Percentiles rank a stretch among this genome's conserved stretches.
Conservation (phyloP, 2,797 vertebrate species). For the Hoplostethus mediterraneus region DNA sequence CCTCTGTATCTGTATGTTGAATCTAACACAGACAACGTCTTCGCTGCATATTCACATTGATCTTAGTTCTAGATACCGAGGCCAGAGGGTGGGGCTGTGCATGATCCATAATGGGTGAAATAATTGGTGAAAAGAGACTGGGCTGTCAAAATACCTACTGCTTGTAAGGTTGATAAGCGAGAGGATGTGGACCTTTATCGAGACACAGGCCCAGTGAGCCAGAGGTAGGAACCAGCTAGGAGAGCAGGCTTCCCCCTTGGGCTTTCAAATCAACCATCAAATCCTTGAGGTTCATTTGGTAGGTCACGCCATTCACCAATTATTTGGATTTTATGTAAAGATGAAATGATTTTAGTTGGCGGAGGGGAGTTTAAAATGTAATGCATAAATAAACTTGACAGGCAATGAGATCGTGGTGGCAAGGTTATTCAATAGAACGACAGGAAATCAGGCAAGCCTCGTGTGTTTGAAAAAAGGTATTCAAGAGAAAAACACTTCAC, state of each 20-base stretch:
- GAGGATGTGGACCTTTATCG: slow-evolving; percentile 73
- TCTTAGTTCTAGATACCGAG: slow-evolving; percentile 59
- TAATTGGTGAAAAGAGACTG: slow-evolving; percentile 83
- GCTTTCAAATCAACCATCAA: slow-evolving; percentile 81
- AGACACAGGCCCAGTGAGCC: slow-evolving; percentile 70
- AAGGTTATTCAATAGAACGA: slow-evolving; percentile 57
- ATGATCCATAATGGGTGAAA: slow-evolving; percentile 80
- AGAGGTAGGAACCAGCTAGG: slow-evolving; percentile 78
- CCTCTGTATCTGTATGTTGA: slow-evolving; percentile 32
- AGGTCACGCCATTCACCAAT: slow-evolving; percentile 84
- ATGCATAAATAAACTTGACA: slow-evolving; percentile 78
- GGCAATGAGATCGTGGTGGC: slow-evolving; percentile 72
- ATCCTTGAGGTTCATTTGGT: slow-evolving; percentile 78
- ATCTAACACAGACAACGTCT: slow-evolving; percentile 34
- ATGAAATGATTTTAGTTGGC: slow-evolving; percentile 83
- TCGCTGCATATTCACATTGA: slow-evolving; percentile 62
- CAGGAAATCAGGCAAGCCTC: slow-evolving; percentile 48
- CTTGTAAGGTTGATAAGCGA: slow-evolving; percentile 73
- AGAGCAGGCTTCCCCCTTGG: slow-evolving; percentile 74
- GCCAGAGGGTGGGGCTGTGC: slow-evolving; percentile 58
- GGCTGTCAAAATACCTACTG: slow-evolving; percentile 78
- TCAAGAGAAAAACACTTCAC: slow-evolving; percentile 30
- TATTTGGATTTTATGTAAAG: slow-evolving; percentile 86
- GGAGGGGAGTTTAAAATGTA: slow-evolving; percentile 67
- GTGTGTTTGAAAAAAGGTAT: slow-evolving; percentile 47